phyloP scores from a whole-genome alignment of 2,113 vertebrate genomes.

The Nyctibius bracteatus region DNA sequence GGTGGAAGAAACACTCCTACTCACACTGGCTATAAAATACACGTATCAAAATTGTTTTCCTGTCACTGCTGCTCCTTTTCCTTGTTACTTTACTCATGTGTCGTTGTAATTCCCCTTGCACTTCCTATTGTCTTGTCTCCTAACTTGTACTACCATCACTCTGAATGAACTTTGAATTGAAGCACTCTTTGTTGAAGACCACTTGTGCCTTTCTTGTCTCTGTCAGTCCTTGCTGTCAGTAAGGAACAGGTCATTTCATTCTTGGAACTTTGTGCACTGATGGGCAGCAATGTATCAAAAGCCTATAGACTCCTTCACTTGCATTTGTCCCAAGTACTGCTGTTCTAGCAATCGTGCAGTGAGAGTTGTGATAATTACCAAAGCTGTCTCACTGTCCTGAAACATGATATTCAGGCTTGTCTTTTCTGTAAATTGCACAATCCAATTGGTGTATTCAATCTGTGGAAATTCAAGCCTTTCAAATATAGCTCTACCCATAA shows the following conservation, averaged over 20 bases:
- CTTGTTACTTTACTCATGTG: neutral
- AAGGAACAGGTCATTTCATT: neutral
- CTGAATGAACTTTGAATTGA: neutral
- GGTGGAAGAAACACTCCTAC: conserved; percentile 24
- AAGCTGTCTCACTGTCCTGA: neutral
- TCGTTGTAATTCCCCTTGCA: neutral
- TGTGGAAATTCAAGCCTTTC: neutral
- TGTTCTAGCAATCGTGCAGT: neutral
- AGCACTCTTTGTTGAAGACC: neutral
- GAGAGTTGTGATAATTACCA: neutral
- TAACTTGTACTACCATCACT: neutral
- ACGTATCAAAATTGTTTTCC: neutral
- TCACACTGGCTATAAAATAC: neutral
- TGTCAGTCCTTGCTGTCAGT: neutral
- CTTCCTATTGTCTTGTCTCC: neutral
- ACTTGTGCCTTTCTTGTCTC: neutral
- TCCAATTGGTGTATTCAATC: neutral
- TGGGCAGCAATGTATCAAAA: neutral
- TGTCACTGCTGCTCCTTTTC: neutral
- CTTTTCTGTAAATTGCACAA: neutral
- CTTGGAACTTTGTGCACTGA: neutral
- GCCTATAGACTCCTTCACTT: neutral
- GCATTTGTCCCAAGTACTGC: neutral
- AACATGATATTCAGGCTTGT: neutral
- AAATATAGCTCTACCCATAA: neutral